Conservation (phyloP, 2,888 invertebrate genomes). For the Volucella inflata region DNA sequence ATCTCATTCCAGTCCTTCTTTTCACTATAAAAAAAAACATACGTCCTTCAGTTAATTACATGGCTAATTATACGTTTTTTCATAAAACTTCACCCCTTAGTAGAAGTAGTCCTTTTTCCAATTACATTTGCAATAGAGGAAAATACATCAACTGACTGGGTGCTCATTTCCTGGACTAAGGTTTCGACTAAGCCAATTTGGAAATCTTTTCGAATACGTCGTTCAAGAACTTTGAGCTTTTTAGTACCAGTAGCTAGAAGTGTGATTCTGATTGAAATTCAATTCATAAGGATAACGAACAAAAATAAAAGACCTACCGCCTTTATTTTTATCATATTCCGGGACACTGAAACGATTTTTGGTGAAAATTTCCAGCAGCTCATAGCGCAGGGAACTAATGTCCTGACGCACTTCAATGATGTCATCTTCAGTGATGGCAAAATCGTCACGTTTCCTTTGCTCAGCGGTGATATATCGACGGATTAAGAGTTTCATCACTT, state of each 20-base stretch:
- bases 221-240: slow-evolving; percentile 92
- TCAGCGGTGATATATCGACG: slow-evolving; percentile 95
- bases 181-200: slow-evolving; percentile 95
- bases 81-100: slow-evolving; percentile 78
- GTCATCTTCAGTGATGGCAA: slow-evolving; percentile 97
- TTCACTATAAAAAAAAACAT: slow-evolving; percentile 77
- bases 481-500: slow-evolving; percentile 94
- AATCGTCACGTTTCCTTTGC: slow-evolving; percentile 94
- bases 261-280: slow-evolving; percentile 21
- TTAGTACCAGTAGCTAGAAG: slow-evolving; percentile 88
- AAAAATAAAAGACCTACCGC: slow-evolving; percentile 75
- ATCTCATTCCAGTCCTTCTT: slow-evolving; percentile 93
- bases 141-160: slow-evolving; percentile 91
- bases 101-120: slow-evolving; percentile 84
- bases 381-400: slow-evolving; percentile 96
- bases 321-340: slow-evolving; percentile 87
- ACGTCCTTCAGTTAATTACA: background rate
- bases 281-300: background rate
- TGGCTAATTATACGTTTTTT: background rate
- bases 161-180: slow-evolving; percentile 89
- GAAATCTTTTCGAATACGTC: slow-evolving; percentile 94
- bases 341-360: slow-evolving; percentile 95
- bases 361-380: slow-evolving; percentile 94
- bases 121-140: slow-evolving; percentile 92
- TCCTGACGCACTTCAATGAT: slow-evolving; percentile 99